phyloP scores from a whole-genome alignment of 2,888 invertebrate genomes.

The Andrena bicolor region DNA sequence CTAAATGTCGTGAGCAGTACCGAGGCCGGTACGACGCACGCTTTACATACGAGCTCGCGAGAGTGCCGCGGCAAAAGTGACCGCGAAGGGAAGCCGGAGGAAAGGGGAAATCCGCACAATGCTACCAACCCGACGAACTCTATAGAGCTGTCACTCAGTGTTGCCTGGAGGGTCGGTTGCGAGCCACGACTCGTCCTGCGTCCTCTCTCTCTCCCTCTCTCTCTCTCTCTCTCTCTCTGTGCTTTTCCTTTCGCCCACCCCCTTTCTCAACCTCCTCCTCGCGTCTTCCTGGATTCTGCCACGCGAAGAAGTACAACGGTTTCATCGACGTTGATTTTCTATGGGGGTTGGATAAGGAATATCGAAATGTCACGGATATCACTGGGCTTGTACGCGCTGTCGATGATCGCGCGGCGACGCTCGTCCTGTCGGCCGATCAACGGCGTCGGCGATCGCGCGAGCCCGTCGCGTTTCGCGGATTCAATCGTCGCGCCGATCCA shows the following conservation, averaged over 20 bases:
- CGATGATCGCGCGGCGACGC: slow-evolving; percentile 51
- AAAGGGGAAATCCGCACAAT: slow-evolving; percentile 77
- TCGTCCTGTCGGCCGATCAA: slow-evolving; percentile 41
- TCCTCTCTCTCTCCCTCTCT: slow-evolving; percentile 38
- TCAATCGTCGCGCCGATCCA: slow-evolving; percentile 3
- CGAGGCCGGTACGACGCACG: slow-evolving; percentile 60
- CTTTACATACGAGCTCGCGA: slow-evolving; percentile 72
- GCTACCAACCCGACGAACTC: slow-evolving; percentile 82
- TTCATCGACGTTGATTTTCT: slow-evolving; percentile 77
- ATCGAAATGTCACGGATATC: slow-evolving; percentile 68
- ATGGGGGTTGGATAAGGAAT: slow-evolving; percentile 69
- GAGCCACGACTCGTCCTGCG: slow-evolving; percentile 69
- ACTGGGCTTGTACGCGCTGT: slow-evolving; percentile 41
- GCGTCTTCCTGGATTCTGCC: slow-evolving; percentile 51
- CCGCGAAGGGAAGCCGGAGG: slow-evolving; percentile 39
- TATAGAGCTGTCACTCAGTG: slow-evolving; percentile 84
- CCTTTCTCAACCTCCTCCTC: slow-evolving; percentile 11
- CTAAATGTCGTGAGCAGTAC: slow-evolving; percentile 70
- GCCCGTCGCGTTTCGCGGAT: background rate
- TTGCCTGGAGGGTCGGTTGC: slow-evolving; percentile 70
- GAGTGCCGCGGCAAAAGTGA: slow-evolving; percentile 65
- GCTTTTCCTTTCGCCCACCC: slow-evolving; percentile 19
- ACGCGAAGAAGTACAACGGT: slow-evolving; percentile 61
- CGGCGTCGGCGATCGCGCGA: slow-evolving; percentile 24
- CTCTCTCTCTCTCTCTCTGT: slow-evolving; percentile 27